A percentile compares a stretch with the other conserved stretches of the same genome.
Evolutionary conservation across 2,113 vertebrate species (phyloP).

Genomic region (Atractosteus spatula): DNA sequence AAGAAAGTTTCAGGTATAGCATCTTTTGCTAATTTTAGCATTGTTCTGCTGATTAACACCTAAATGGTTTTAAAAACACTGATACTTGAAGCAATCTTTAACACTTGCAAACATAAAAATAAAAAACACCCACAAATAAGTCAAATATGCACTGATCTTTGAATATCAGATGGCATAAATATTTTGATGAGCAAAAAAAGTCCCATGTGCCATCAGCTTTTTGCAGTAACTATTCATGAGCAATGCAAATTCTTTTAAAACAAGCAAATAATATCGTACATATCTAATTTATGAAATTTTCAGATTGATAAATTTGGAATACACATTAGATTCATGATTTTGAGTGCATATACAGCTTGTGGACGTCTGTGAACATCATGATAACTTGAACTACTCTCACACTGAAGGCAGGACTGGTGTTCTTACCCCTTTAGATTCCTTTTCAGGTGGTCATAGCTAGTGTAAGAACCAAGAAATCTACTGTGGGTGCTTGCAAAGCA

Average conservation of each 20-base stretch:
- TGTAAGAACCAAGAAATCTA: constrained; percentile 77
- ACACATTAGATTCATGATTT: constrained; percentile 13
- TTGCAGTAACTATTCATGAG: neutral
- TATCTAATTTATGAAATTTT: no score
- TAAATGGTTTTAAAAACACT: neutral
- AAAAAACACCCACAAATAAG: neutral
- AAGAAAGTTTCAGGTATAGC: neutral
- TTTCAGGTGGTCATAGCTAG: constrained; percentile 76
- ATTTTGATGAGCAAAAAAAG: neutral
- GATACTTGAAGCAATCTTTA: neutral
- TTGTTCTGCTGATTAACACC: no score
- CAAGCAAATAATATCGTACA: no score
- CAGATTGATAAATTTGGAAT: neutral
- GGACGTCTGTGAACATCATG: constrained; percentile 40
- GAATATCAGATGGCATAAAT: neutral
- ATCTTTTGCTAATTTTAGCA: neutral
- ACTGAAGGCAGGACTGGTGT: constrained; percentile 39
- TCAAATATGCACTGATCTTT: neutral
- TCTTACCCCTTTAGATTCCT: constrained; percentile 76
- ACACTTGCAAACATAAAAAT: neutral
- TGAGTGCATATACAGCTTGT: constrained; percentile 66
- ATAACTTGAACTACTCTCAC: constrained; percentile 59
- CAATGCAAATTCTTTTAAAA: neutral
- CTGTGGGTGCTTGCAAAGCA: constrained; percentile 63
- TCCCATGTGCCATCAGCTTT: neutral